Evolutionary conservation across 35 echinoderm and acorn worm genomes (phyloP), one percentile per base, ranked within the genome.

Genomic region (Amphiura filiformis): DNA sequence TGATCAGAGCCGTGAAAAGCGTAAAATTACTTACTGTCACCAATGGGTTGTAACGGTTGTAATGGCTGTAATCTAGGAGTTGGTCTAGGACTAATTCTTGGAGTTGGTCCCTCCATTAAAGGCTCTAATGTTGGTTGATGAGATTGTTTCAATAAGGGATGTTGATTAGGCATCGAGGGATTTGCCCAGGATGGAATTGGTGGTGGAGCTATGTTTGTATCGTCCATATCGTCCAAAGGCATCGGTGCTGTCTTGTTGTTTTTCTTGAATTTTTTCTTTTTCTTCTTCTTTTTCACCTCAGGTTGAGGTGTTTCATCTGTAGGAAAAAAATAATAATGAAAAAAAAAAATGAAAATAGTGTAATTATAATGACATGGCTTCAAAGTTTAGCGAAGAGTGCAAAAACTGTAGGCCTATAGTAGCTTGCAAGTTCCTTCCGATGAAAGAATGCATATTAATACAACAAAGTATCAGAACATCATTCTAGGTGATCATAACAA

Each of bases 191-290:
- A 70, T 5, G 96, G 96, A 26, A 86, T 84, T 42, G 82, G 39
- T 37, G 94, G 75, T 0, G 92, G 92, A n/a, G 33, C 22, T 20
- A 86, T 80, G 5, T 70, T 47, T 57, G 22, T 44, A 3, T 99
- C 90, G 31, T 88, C 86, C 17, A 37, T 56, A 18, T 86, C 90
- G 17, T 98, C 96, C 36, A 87, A 15, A 31, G 96, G 83, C 84
- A 90, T 80, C 1, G 93, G 96, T 1, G 89, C 92, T 4, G 87
- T 83, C 78, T 98, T 98, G 82, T 94, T 98, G 34, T 94, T 98
- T 84, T 94, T 98, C 76, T 94, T 98, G 11, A 92, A 39, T 44
- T 98, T 98, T 40, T 94, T 92, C 41, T 91, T 93, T 65, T 98
- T 98, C 76, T 94, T 98, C 86, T 98, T 94, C 61, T 98, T 94